These are phyloP conservation scores for Ariolimax columbianus DNA, from an alignment of 2,888 invertebrate species.

Conservation along the genomic window DNA sequence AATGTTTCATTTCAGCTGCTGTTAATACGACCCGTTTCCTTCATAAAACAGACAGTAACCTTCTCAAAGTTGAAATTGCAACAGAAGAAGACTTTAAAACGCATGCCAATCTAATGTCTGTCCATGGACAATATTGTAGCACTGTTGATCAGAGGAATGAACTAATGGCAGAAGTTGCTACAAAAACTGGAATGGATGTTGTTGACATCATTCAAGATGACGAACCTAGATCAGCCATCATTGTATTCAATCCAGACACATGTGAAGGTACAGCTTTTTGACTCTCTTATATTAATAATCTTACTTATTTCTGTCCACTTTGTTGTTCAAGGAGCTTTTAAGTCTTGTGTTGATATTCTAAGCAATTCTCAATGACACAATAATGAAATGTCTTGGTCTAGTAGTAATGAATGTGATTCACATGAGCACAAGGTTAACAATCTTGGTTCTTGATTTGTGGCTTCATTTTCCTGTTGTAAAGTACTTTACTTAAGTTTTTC, in stretches of 20 bases:
- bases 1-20: conserved; percentile 36
- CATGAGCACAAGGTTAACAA: too few relatives aligned
- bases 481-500: too few relatives aligned
- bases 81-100: conserved; percentile 38
- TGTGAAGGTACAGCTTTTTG: conserved; percentile 24
- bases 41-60: conserved; percentile 23
- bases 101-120: conserved; percentile 15
- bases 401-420: too few relatives aligned
- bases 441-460: too few relatives aligned
- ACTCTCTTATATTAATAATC: background rate
- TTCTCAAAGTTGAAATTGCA: conserved; percentile 36
- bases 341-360: too few relatives aligned
- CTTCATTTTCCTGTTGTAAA: too few relatives aligned
- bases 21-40: background rate
- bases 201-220: conserved; percentile 4
- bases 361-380: too few relatives aligned
- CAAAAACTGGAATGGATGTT: conserved; percentile 24
- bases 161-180: background rate
- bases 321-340: too few relatives aligned
- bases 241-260: conserved; percentile 23
- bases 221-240: conserved; percentile 27
- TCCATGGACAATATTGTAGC: conserved; percentile 4
- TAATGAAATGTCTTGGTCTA: too few relatives aligned
- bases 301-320: too few relatives aligned
- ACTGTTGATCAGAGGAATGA: background rate